Percentiles rank a stretch among this genome's conserved stretches.
Evolutionary conservation across 2,113 vertebrate species (phyloP).

Genomic region (Onychorhynchus coronatus): DNA sequence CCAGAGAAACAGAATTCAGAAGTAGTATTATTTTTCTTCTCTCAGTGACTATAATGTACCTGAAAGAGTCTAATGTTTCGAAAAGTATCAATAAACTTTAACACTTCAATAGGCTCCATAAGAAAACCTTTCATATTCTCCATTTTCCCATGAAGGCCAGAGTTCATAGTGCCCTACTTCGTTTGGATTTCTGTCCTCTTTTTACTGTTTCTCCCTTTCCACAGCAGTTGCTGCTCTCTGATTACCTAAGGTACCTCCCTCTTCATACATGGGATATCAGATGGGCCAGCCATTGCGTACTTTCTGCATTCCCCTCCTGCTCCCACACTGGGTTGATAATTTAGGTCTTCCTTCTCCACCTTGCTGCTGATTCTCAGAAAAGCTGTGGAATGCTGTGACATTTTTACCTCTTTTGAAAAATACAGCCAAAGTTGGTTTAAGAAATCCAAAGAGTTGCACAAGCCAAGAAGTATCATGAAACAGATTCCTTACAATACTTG

Average conservation of each 20-base stretch:
- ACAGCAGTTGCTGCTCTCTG: accelerated
- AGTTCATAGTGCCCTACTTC: not conserved
- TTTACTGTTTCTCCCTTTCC: not conserved
- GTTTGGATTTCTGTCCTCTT: not conserved
- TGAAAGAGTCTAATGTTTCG: not conserved
- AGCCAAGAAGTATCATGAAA: not conserved
- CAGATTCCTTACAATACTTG: not conserved
- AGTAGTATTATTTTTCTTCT: not conserved
- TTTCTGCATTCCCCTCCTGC: not conserved
- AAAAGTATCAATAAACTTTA: not conserved
- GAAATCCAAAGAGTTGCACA: not conserved
- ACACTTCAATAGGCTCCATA: not conserved
- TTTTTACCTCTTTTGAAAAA: not conserved
- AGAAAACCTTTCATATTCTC: not conserved
- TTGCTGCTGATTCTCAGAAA: not conserved
- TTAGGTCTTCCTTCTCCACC: not conserved
- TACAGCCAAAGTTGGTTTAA: not conserved
- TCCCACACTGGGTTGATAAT: not conserved
- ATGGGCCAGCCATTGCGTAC: not conserved
- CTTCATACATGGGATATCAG: not conserved
- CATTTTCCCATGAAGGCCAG: not conserved
- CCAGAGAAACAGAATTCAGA: not conserved
- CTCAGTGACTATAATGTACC: not conserved
- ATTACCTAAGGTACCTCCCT: not conserved
- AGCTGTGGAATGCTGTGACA: not conserved